A percentile compares a stretch with the other conserved stretches of the same genome.
These are phyloP conservation scores for Plagodis dolabraria DNA, from an alignment of 2,888 invertebrate genomes.

Conservation along the genomic window DNA sequence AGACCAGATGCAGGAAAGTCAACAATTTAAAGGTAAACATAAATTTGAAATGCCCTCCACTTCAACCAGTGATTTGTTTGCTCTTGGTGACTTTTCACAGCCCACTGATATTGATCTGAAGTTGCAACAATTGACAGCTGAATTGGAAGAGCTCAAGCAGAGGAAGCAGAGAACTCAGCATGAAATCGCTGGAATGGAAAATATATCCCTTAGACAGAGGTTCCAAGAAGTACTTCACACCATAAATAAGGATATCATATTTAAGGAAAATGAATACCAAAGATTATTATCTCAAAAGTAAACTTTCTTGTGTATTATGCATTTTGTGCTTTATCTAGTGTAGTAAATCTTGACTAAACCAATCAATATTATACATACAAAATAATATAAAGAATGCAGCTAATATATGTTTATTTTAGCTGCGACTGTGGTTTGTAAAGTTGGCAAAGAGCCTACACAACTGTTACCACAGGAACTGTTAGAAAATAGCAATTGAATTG, in stretches of 20 bases:
- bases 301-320: background rate
- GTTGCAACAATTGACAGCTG: constrained; percentile 89
- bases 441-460: no score
- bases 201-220: constrained; percentile 91
- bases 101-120: constrained; percentile 59
- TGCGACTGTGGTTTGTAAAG: no score
- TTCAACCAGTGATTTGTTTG: constrained; percentile 23
- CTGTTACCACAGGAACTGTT: no score
- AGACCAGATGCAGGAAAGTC: constrained; percentile 36
- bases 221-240: constrained; percentile 93
- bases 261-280: constrained; percentile 89
- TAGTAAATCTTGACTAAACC: background rate
- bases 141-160: constrained; percentile 90
- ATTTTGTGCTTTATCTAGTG: background rate
- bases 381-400: no score
- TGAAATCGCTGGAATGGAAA: constrained; percentile 94
- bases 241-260: constrained; percentile 91
- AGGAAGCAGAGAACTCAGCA: constrained; percentile 92
- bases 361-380: no score
- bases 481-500: no score
- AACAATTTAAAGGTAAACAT: constrained; percentile 38
- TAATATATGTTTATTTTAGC: no score
- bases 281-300: constrained; percentile 57
- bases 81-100: constrained; percentile 24
- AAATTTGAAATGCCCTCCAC: constrained; percentile 44